These are phyloP conservation scores for Dichetophora obliterata DNA, from an alignment of 2,888 invertebrate species.

Conservation along the genomic window DNA sequence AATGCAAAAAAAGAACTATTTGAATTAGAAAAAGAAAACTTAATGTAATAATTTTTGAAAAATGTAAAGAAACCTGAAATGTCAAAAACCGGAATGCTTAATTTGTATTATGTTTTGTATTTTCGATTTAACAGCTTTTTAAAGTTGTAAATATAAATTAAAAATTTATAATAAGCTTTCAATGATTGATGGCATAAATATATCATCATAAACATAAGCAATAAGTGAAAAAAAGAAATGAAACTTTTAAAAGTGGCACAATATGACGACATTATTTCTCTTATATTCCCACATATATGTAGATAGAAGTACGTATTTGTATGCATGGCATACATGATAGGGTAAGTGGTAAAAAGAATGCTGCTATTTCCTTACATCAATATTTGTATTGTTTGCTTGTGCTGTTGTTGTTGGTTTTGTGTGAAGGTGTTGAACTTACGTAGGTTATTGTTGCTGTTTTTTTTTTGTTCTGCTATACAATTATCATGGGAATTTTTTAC, in stretches of 20 bases:
- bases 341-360: not conserved
- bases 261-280: too few species aligned
- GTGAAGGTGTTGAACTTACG: not conserved
- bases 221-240: not conserved
- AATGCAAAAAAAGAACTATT: too few species aligned
- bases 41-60: too few species aligned
- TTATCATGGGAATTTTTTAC: conserved; percentile 50
- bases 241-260: not conserved
- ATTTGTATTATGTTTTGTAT: too few species aligned
- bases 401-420: not conserved
- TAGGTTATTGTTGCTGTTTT: not conserved
- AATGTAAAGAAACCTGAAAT: too few species aligned
- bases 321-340: not conserved
- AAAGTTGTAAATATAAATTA: too few species aligned
- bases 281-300: too few species aligned
- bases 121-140: too few species aligned
- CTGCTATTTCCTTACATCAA: not conserved
- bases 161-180: too few species aligned
- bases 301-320: too few species aligned
- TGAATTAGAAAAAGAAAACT: too few species aligned
- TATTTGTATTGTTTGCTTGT: not conserved
- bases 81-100: too few species aligned
- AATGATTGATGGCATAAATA: not conserved
- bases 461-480: conserved; percentile 42
- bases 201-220: not conserved